phyloP scores from a whole-genome alignment of 2,888 invertebrate genomes.

The Hydrotaea cyrtoneurina region DNA sequence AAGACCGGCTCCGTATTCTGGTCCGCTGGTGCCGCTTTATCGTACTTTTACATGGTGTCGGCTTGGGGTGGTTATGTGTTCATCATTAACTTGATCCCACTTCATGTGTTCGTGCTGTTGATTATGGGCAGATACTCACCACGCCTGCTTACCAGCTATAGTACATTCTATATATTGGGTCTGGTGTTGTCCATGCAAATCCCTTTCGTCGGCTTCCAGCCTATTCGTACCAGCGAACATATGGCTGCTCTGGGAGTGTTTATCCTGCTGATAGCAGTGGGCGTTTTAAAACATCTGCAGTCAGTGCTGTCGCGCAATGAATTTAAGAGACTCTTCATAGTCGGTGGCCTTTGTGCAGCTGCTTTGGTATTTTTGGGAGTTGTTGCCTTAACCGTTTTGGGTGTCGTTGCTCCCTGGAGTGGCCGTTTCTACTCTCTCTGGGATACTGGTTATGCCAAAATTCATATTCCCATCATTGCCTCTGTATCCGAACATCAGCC shows the following conservation, averaged over 20 bases:
- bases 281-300: constrained; percentile 92
- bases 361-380: constrained; percentile 91
- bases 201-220: constrained; percentile 98
- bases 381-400: constrained; percentile 94
- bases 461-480: constrained; percentile 99
- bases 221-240: constrained; percentile 98
- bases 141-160: constrained; percentile 95
- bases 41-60: constrained; percentile 99
- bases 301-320: constrained; percentile 93
- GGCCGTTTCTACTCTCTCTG: constrained; percentile 97
- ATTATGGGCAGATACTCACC: constrained; percentile 97
- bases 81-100: constrained; percentile 98
- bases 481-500: constrained; percentile 99
- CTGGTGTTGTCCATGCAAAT: constrained; percentile 98
- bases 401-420: constrained; percentile 94
- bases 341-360: constrained; percentile 89
- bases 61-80: constrained; percentile 99
- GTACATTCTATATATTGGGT: constrained; percentile 98
- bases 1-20: constrained; percentile 99
- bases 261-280: constrained; percentile 94
- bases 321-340: constrained; percentile 92
- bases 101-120: constrained; percentile 96
- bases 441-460: constrained; percentile 99
- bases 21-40: constrained; percentile 95
- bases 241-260: constrained; percentile 99